Conservation (phyloP, 1,140 invertebrate genomes). For the Aphidius gifuensis region DNA sequence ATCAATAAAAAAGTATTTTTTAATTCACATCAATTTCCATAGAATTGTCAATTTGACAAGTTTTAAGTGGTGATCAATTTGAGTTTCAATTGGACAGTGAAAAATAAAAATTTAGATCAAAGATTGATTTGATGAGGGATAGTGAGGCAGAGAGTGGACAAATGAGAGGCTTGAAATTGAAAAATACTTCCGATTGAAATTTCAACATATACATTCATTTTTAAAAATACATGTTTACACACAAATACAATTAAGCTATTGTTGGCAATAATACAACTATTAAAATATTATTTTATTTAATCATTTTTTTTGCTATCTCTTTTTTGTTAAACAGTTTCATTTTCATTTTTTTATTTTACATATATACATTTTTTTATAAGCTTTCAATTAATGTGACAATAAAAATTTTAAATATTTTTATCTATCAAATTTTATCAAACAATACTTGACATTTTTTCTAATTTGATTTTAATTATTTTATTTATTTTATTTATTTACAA, state of each 20-base stretch:
- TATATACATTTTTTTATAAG: no score
- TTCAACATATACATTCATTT: neutral
- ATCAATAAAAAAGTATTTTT: no score
- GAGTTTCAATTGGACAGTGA: conserved; percentile 4
- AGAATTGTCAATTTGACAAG: no score
- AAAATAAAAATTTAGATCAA: conserved; percentile 22
- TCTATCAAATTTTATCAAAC: no score
- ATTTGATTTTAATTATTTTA: no score
- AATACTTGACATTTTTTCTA: no score
- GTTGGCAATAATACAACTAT: conserved; percentile 1
- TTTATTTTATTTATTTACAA: no score
- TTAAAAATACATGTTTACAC: neutral
- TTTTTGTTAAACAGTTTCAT: neutral
- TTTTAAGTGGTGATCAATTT: no score
- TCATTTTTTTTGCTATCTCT: conserved; percentile 2
- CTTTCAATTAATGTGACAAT: no score
- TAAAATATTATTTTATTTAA: neutral
- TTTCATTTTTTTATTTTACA: neutral
- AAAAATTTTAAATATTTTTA: no score
- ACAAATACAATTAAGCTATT: conserved; percentile 1
- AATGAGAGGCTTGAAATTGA: conserved; percentile 8
- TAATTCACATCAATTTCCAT: no score
- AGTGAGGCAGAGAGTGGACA: conserved; percentile 7
- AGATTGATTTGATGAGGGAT: conserved; percentile 11
- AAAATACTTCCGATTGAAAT: conserved; percentile 4